Conservation (phyloP, 2,113 vertebrate species). For the Rhipidura dahli region DNA sequence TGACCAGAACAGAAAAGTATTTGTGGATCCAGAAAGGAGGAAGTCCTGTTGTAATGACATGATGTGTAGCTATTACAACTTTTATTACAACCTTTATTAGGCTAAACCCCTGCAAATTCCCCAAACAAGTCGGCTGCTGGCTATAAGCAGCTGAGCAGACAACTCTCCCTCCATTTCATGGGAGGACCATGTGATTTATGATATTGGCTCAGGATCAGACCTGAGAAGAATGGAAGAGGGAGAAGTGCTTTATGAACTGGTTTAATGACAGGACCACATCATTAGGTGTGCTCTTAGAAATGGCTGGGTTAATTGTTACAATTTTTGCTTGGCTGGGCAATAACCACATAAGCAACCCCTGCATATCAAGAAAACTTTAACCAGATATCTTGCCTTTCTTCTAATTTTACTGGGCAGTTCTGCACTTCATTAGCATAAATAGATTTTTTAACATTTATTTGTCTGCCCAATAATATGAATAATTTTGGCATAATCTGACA, state of each 20-base stretch:
- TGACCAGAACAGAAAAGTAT: neutral
- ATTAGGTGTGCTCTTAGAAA: neutral
- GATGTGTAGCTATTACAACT: no score
- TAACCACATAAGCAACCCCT: neutral
- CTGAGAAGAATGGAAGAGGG: neutral
- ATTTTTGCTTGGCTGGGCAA: neutral
- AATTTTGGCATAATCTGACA: neutral
- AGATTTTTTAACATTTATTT: neutral
- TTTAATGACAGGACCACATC: neutral
- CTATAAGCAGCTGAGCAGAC: neutral
- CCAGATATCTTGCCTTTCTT: neutral
- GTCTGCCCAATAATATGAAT: neutral
- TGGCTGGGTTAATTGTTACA: neutral
- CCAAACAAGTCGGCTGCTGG: neutral
- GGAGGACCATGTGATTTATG: neutral
- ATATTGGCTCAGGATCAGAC: neutral
- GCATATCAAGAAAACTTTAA: neutral
- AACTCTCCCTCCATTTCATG: neutral
- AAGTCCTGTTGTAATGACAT: neutral
- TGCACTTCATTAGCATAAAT: neutral
- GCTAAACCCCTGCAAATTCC: neutral
- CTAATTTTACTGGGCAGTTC: neutral
- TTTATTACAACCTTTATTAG: neutral
- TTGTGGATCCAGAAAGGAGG: neutral
- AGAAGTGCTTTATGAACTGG: neutral